These are phyloP conservation scores for Mimachlamys varia DNA, from an alignment of 2,888 invertebrate genomes.

Conservation along the genomic window DNA sequence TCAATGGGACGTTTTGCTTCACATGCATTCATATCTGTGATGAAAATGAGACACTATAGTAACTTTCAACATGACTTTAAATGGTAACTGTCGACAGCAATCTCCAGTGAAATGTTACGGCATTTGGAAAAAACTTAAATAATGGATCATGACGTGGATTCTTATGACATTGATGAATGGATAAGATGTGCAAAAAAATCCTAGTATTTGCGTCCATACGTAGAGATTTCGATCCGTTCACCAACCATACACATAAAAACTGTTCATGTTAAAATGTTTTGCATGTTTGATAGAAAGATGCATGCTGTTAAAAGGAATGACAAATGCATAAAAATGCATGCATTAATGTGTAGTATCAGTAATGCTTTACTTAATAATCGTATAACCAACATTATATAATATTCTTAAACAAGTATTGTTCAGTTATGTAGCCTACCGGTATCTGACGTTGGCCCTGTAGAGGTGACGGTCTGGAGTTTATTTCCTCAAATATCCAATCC, in stretches of 20 bases:
- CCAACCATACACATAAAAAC: neutral
- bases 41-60: neutral
- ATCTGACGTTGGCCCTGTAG: slow-evolving; percentile 68
- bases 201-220: neutral
- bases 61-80: neutral
- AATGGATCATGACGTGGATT: neutral
- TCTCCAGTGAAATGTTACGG: neutral
- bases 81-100: neutral
- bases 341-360: neutral
- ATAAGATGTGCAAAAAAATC: neutral
- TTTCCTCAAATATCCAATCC: slow-evolving; percentile 71
- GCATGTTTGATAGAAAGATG: neutral
- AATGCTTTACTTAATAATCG: too few species aligned
- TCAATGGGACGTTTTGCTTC: too few species aligned
- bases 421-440: slow-evolving; percentile 57
- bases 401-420: neutral
- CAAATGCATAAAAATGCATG: neutral
- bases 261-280: neutral
- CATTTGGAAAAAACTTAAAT: neutral
- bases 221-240: too few species aligned
- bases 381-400: too few species aligned
- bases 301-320: neutral
- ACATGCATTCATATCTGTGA: neutral
- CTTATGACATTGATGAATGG: neutral
- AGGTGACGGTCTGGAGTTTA: slow-evolving; percentile 66